phyloP scores from a whole-genome alignment of 2,113 vertebrate genomes.

The Cyanoramphus novaezelandiae region DNA sequence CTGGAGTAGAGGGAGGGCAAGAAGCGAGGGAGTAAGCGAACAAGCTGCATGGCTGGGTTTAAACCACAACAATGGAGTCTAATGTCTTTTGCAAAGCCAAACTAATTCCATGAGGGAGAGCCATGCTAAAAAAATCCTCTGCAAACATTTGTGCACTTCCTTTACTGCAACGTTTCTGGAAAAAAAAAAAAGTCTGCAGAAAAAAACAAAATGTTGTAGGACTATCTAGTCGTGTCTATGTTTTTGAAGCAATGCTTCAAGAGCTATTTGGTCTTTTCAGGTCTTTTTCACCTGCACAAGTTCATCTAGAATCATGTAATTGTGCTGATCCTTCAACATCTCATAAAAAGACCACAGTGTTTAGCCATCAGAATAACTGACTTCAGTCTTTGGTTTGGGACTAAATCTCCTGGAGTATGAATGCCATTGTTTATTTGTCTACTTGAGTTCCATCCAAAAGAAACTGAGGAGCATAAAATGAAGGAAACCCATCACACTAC shows the following conservation, averaged over 20 bases:
- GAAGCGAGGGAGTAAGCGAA: too few relatives aligned
- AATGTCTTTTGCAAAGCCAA: neutral
- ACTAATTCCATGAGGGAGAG: neutral
- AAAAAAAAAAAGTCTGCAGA: neutral
- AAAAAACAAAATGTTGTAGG: neutral
- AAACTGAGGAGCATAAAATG: neutral
- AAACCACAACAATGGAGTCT: too few relatives aligned
- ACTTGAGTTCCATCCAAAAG: neutral
- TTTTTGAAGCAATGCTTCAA: neutral
- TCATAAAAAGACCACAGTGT: neutral
- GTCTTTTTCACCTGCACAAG: neutral
- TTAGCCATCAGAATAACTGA: neutral
- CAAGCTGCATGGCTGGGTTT: too few relatives aligned
- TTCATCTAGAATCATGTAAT: neutral
- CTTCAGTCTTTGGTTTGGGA: neutral
- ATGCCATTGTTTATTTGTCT: neutral
- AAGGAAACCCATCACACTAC: neutral
- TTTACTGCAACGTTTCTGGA: neutral
- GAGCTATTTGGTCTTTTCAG: neutral
- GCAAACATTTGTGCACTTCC: neutral
- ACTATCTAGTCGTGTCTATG: neutral
- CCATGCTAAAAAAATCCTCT: neutral
- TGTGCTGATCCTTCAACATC: neutral
- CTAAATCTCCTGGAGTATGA: neutral
- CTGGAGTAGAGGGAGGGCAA: too few relatives aligned